Conservation (phyloP, 2,888 invertebrate species). For the Aquatica leii region DNA sequence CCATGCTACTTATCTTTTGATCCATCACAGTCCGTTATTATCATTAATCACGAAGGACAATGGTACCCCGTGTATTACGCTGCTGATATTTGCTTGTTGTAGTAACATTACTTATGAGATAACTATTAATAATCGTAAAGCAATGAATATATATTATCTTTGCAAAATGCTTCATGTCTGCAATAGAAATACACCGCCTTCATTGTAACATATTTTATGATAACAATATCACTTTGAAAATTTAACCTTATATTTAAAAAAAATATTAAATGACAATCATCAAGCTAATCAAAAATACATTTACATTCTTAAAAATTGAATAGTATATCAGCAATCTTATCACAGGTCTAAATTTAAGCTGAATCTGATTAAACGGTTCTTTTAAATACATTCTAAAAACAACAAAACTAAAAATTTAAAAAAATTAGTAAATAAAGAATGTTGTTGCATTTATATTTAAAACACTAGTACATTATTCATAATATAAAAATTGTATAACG, state of each 20-base stretch:
- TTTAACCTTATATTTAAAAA: neutral
- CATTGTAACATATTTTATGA: no score
- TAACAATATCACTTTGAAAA: no score
- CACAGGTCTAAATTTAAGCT: no score
- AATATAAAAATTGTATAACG: no score
- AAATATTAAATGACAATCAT: neutral
- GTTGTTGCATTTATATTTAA: no score
- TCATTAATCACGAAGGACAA: constrained; percentile 46
- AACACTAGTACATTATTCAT: no score
- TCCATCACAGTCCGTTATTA: constrained; percentile 46
- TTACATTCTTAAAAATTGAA: neutral
- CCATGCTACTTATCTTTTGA: constrained; percentile 43
- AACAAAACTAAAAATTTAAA: no score
- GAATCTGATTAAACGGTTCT: no score
- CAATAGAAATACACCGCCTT: no score
- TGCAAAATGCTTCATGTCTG: constrained; percentile 7
- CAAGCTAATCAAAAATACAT: neutral
- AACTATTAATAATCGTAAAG: constrained; percentile 30
- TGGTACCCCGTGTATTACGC: constrained; percentile 41
- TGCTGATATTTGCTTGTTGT: constrained; percentile 42
- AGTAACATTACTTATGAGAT: constrained; percentile 37
- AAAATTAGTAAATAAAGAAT: no score
- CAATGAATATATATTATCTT: constrained; percentile 20
- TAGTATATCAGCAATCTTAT: no score
- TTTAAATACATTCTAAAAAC: no score